A percentile compares a stretch with the other conserved stretches of the same genome.
These are phyloP conservation scores for Sterrhoptilus dennistouni DNA, from an alignment of 2,113 vertebrate species.

Conservation along the genomic window DNA sequence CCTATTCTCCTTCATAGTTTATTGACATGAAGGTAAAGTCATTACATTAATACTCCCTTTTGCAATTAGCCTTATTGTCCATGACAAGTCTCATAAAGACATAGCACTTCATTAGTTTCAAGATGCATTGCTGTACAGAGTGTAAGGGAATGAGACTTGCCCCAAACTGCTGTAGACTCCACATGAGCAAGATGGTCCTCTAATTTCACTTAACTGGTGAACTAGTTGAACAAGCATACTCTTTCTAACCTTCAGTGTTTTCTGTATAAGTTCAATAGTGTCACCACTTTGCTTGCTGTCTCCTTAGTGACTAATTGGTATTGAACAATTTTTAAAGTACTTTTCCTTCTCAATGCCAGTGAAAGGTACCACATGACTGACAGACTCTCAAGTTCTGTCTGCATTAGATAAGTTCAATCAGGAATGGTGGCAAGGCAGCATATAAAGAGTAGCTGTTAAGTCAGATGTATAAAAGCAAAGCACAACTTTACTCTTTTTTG, in stretches of 20 bases:
- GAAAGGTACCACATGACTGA: neutral
- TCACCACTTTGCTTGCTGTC: neutral
- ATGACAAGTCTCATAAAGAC: constrained; percentile 53
- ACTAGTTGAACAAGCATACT: neutral
- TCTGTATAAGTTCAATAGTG: neutral
- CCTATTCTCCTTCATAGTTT: constrained; percentile 57
- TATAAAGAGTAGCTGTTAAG: neutral
- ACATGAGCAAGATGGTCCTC: neutral
- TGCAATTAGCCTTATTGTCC: constrained; percentile 58
- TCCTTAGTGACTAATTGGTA: neutral
- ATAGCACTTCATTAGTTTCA: constrained; percentile 50
- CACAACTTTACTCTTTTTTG: neutral
- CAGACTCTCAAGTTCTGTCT: neutral
- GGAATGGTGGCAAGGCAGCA: neutral
- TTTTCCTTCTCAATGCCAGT: neutral
- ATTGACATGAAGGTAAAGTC: neutral
- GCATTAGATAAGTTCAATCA: neutral
- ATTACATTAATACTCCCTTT: constrained; percentile 34
- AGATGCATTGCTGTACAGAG: constrained; percentile 1
- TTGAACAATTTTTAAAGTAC: neutral
- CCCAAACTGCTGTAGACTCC: neutral
- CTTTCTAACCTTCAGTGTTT: neutral
- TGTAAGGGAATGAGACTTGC: neutral
- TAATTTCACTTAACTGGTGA: neutral
- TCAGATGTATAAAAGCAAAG: neutral